Conservation (phyloP, 2,888 invertebrate species). For the Pandemis cinnamomeana region DNA sequence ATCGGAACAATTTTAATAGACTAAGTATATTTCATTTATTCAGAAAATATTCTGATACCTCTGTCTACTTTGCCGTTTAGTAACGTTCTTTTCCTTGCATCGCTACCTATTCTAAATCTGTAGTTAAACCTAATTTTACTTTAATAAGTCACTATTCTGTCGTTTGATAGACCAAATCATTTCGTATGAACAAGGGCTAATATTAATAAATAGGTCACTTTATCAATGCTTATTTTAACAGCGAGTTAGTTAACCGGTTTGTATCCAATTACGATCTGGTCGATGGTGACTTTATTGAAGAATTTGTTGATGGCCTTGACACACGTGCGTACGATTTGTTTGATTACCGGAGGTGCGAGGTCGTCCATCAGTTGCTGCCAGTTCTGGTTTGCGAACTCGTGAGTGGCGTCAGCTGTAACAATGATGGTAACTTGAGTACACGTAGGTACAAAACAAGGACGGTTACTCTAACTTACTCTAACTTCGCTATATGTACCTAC, state of each 20-base stretch:
- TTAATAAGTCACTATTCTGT: not conserved
- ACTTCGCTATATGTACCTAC: no score
- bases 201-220: not conserved
- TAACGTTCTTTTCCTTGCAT: no score
- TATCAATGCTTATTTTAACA: not conserved
- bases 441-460: not conserved
- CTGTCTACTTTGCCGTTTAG: no score
- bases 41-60: no score
- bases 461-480: no score
- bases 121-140: not conserved
- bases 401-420: slow-evolving; percentile 71
- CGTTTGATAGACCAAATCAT: not conserved
- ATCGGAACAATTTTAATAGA: no score
- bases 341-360: slow-evolving; percentile 74
- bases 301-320: slow-evolving; percentile 77
- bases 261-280: slow-evolving; percentile 63
- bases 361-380: slow-evolving; percentile 81
- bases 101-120: not conserved
- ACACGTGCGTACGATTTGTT: slow-evolving; percentile 73
- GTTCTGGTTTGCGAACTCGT: slow-evolving; percentile 76
- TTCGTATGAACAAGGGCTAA: not conserved
- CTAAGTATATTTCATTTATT: no score
- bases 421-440: not conserved
- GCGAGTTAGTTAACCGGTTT: slow-evolving; percentile 23
- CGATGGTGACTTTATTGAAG: slow-evolving; percentile 63